phyloP scores from a whole-genome alignment of 2,888 invertebrate species.

The Cartodere bifasciata region DNA sequence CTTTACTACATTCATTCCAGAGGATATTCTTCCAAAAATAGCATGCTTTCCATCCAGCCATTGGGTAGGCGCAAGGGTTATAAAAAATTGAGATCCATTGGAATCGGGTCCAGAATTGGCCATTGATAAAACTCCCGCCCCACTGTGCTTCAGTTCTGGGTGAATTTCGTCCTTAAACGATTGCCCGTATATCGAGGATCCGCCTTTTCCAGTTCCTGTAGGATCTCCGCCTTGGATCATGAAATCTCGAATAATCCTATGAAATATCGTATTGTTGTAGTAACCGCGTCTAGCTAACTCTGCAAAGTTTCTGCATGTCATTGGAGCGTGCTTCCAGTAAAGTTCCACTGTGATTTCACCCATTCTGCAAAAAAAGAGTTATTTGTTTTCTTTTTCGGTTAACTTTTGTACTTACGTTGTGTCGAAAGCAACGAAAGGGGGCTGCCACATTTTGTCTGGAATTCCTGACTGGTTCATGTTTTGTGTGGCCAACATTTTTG shows the following conservation, averaged over 20 bases:
- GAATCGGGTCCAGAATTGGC: conserved; percentile 95
- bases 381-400: conserved; percentile 3
- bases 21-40: conserved; percentile 83
- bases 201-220: conserved; percentile 78
- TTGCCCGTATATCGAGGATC: conserved; percentile 91
- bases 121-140: conserved; percentile 84
- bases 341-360: conserved; percentile 84
- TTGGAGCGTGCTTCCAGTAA: conserved; percentile 98
- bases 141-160: conserved; percentile 90
- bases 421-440: conserved; percentile 67
- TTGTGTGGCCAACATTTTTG: conserved; percentile 30
- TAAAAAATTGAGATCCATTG: conserved; percentile 98
- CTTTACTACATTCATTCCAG: conserved; percentile 84
- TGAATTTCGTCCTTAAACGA: conserved; percentile 94
- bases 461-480: conserved; percentile 53
- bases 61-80: conserved; percentile 90
- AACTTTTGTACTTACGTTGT: conserved; percentile 80
- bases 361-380: conserved; percentile 52
- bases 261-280: conserved; percentile 93
- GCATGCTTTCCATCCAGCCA: conserved; percentile 98
- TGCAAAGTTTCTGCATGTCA: conserved; percentile 94
- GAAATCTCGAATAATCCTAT: conserved; percentile 86
- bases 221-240: conserved; percentile 97
- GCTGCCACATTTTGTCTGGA: conserved; percentile 84
- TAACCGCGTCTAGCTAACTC: conserved; percentile 87